phyloP scores from a whole-genome alignment of 2,888 invertebrate species.

The Synanthedon andrenaeformis region DNA sequence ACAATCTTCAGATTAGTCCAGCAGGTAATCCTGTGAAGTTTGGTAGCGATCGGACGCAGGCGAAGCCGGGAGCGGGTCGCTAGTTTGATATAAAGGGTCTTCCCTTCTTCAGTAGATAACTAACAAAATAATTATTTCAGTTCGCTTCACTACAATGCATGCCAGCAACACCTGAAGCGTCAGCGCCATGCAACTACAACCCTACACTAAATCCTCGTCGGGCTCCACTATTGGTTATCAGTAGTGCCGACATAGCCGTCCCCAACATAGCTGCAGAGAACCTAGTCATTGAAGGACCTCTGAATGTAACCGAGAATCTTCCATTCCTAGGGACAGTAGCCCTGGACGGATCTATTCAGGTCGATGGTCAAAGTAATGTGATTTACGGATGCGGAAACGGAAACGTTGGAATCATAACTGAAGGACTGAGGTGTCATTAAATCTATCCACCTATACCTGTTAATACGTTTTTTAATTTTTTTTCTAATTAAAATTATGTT shows the following conservation, averaged over 20 bases:
- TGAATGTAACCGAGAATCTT: constrained; percentile 22
- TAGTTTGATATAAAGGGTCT: no score
- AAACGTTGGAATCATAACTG: background rate
- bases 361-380: constrained; percentile 18
- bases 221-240: background rate
- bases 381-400: constrained; percentile 6
- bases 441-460: background rate
- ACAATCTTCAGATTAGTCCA: no score
- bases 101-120: background rate
- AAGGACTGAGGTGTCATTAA: background rate
- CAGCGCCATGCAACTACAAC: background rate
- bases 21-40: no score
- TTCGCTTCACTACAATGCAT: background rate
- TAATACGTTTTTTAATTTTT: no score
- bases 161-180: background rate
- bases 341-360: constrained; percentile 23
- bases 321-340: constrained; percentile 27
- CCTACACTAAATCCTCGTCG: background rate
- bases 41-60: no score
- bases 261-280: constrained; percentile 20
- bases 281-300: constrained; percentile 22
- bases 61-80: no score
- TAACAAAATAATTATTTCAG: background rate
- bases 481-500: no score
- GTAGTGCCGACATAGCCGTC: no score